phyloP scores from a whole-genome alignment of 2,888 invertebrate species.

The Aphodius sticticus region DNA sequence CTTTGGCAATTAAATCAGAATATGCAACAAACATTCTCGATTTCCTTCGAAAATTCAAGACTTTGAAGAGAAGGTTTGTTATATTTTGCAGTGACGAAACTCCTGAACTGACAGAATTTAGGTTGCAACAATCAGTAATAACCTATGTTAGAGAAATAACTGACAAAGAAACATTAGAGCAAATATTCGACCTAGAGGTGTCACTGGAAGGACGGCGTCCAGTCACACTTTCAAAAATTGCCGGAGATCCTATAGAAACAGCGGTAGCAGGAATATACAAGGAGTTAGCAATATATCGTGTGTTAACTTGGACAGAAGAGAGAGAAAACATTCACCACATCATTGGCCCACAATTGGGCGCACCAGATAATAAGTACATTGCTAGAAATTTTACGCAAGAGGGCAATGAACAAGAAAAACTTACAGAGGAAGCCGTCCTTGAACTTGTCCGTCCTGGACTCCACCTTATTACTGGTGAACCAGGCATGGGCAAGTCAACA shows the following conservation, averaged over 20 bases:
- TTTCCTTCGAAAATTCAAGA: not conserved
- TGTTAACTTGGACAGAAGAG: not conserved
- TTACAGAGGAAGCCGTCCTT: not conserved
- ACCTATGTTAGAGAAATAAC: not conserved
- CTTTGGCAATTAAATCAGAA: not conserved
- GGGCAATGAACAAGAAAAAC: not conserved
- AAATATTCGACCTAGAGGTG: not conserved
- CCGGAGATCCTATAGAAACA: not conserved
- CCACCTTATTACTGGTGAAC: not conserved
- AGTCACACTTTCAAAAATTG: not conserved
- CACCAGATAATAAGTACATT: not conserved
- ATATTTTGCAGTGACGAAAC: not conserved
- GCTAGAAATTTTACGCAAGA: not conserved
- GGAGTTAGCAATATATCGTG: not conserved
- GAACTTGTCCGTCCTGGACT: not conserved
- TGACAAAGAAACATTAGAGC: not conserved
- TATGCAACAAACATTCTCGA: not conserved
- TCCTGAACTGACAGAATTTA: not conserved
- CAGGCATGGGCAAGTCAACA: not conserved
- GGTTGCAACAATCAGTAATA: not conserved
- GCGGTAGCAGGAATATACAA: not conserved
- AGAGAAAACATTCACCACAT: not conserved
- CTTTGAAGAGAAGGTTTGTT: not conserved
- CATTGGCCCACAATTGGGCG: not conserved
- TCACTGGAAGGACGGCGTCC: not conserved